Base-by-base conservation (phyloP, 1,140 invertebrate species). In the Dolichoris vasculosae region DNA sequence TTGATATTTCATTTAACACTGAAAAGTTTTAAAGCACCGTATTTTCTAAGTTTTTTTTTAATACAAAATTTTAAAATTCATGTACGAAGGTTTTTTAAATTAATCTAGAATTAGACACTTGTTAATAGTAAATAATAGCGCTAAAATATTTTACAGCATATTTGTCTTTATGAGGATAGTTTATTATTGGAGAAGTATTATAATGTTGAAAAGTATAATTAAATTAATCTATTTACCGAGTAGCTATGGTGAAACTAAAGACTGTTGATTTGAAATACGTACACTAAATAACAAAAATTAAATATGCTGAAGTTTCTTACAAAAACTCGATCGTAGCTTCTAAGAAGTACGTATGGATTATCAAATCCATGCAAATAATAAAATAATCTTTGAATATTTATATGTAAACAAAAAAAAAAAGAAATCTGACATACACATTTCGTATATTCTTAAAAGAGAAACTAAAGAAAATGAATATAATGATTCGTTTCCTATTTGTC, bases 221-320 rank as follows among this genome's bases (percentile, higher is more conserved):
- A 46, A 69, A 75, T 73, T 71, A 63, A 81, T 32, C 17, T 46
- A 86, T 86, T 86, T 81, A 67, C 40, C 55, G 75, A 86, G 80
- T 75, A 86, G 73, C 80, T 71, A 86, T 86, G 79, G 79, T 80
- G 75, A 64, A 82, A 86, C 63, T 86, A 82, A 86, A 86, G 80
- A 83, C 85, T 86, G 80, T 76, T 83, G 75, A 83, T 35, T 55
- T 59, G 30, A 84, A 82, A 82, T 67, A 71, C 48, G 43, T 76
- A 76, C 69, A 59, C 77, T 40, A 85, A 83, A 46, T 67, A 15
- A 82, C 43, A 71, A 77, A 78, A 82, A 77, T 43, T 77, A 78
- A 71, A 78, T 67, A 78, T 43, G 26, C 3, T 30, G 32, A 77
- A 82, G 20, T 73, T 85, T 75, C 43, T 81, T 71, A 32, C 67